Base-by-base conservation (phyloP, 2,888 invertebrate genomes). In the Agriopis leucophaearia region DNA sequence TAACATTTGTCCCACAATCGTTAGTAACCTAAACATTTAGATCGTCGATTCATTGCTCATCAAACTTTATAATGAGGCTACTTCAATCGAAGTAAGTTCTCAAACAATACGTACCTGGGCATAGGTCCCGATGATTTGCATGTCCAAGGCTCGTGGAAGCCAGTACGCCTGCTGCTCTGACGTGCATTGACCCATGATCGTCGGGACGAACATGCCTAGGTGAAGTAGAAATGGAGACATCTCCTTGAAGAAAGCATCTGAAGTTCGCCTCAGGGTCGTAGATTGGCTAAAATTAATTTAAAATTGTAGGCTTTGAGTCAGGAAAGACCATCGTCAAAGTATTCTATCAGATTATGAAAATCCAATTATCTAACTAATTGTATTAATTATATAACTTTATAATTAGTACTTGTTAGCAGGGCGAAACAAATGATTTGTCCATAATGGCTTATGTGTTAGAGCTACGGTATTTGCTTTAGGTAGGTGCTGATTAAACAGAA, bases 191-290 rank as follows among this genome's bases (percentile, higher is more conserved):
- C 97, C 97, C 95, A 98, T 95, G 57, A 99, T 93, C 0, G 98
- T 96, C 0, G 98, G 98, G 55, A 98, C 95, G 81, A 99, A 99
- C 98, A 99, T 98, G 1, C 97, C 96, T 86, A 96, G 96, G 84
- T 99, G 99, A 0, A 99, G 92, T 5, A 96, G 91, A 59, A 95
- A 88, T 0, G 95, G 97, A 71, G 96, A 96, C 27, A 97, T 96
- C 81, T 97, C 96, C 79, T 95, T 95, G 71, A 96, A 90, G 75
- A 96, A 94, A 0, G 96, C 96, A 66, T 91, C 90, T 1, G 89
- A 75, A 0, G 84, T 87, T 0, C 90, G 84, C 0, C 90, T 82
- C 0, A 91, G 70, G 0, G 78, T 72, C 8, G 84, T 80, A 0
- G 86, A 82, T 16, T 76, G 10, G 0, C 84, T 86, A 61, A 15